Base-by-base conservation (phyloP, 2,888 invertebrate species). In the Aethes cnicana region DNA sequence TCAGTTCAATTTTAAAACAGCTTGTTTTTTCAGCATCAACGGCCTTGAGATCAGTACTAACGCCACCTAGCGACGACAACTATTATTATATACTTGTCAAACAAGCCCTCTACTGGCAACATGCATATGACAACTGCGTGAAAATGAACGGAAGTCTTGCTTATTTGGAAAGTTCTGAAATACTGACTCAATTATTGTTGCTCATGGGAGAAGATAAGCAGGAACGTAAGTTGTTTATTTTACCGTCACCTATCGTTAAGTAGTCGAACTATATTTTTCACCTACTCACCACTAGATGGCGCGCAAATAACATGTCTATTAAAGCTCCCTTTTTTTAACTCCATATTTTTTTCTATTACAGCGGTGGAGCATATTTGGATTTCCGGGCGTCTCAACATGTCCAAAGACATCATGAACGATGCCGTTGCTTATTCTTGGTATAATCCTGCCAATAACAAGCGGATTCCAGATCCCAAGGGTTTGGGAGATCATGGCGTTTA, bases 141-240 rank as follows among this genome's bases (percentile, higher is more conserved):
- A 74, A 72, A 47, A 68, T 87, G 72, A 88, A 87, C 47, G 89
- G 87, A 0, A 67, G 74, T 0, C 71, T 90, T 1, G 87, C 87
- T 0, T 65, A 58, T 6, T 42, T 86, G 1, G 84, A 85, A 1
- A 82, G 54, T 30, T 66, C 66, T 1, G 85, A 87, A 4, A 59
- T 81, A 1, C 41, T 88, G 12, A 66, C 81, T 7, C 83, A 87
- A 33, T 52, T 89, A 11, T 47, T 89, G 14, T 55, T 88, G 1
- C 61, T 81, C 0, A 89, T 89, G 89, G 87, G 84, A 0, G 89
- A 88, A 56, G 83, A 82, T 65, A 81, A 75, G 53, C 78, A 87
- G 0, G 70, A 78, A 59, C 84, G 89, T 88, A 37, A 77, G 86
- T 75, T 26, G n/a, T n/a, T 36, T 36, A 18, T 36, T 11, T 18